Percentiles rank a stretch among this genome's conserved stretches.
Evolutionary conservation across 2,888 invertebrate species (phyloP).

Genomic region (Acleris sparsana): DNA sequence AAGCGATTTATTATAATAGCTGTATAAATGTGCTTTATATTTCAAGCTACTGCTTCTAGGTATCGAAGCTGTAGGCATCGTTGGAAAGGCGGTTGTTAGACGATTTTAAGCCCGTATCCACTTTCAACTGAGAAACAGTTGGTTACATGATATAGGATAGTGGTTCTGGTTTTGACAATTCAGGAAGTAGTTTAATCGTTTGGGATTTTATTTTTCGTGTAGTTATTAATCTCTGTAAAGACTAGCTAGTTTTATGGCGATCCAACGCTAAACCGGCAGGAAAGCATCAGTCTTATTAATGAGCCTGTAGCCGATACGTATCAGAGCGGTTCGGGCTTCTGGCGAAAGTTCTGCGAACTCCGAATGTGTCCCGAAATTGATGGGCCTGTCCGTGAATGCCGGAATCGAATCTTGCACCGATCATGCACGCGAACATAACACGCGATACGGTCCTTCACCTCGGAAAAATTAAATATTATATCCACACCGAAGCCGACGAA

Average conservation of each 20-base stretch:
- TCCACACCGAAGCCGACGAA: conserved; percentile 39
- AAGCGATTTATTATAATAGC: conserved; percentile 56
- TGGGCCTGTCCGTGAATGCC: conserved; percentile 65
- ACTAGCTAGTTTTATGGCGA: conserved; percentile 15
- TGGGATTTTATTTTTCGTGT: conserved; percentile 7
- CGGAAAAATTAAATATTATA: conserved; percentile 50
- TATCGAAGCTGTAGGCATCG: conserved; percentile 4
- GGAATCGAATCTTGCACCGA: conserved; percentile 67
- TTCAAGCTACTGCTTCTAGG: conserved; percentile 23
- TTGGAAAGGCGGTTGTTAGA: too few species aligned
- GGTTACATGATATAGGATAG: conserved; percentile 5
- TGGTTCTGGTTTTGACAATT: conserved; percentile 12
- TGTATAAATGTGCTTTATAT: conserved; percentile 34
- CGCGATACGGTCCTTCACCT: conserved; percentile 68
- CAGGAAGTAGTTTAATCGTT: conserved; percentile 15
- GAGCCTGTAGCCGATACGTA: conserved; percentile 59
- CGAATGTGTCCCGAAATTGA: conserved; percentile 75
- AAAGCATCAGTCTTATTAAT: conserved; percentile 51
- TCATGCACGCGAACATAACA: conserved; percentile 65
- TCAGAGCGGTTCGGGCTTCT: conserved; percentile 64
- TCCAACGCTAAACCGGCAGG: conserved; percentile 12
- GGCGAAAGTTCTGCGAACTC: conserved; percentile 77
- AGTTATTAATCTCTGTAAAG: conserved; percentile 1
- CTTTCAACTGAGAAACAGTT: conserved; percentile 1
- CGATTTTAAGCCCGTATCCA: not conserved